Conservation (phyloP, 2,888 invertebrate genomes). For the Herminia tarsipennalis region DNA sequence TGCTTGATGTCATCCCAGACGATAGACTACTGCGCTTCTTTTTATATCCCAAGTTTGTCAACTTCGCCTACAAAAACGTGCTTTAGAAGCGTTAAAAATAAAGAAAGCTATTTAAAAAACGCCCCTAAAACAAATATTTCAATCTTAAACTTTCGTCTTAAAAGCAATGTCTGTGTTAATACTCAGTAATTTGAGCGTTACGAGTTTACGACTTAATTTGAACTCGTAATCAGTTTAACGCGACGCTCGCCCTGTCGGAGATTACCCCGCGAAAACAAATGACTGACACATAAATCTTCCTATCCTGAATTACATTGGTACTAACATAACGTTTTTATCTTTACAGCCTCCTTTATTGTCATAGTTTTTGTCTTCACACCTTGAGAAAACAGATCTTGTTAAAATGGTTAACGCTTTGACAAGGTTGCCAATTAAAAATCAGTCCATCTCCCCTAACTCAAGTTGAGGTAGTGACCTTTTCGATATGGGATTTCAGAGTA, state of each 20-base stretch:
- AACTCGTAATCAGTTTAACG: conserved; percentile 81
- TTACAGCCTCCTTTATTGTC: conserved; percentile 48
- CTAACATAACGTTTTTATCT: conserved; percentile 58
- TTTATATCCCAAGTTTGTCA: not conserved
- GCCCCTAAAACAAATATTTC: conserved; percentile 42
- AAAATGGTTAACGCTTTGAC: too few species aligned
- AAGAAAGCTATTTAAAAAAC: conserved; percentile 17
- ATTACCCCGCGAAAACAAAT: conserved; percentile 76
- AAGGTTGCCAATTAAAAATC: too few species aligned
- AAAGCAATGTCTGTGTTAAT: conserved; percentile 68
- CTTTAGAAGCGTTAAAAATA: conserved; percentile 1
- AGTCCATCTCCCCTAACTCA: too few species aligned
- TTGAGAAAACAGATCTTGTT: too few species aligned
- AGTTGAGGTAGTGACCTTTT: too few species aligned
- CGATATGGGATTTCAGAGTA: too few species aligned
- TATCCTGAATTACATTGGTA: conserved; percentile 60
- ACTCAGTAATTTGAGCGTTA: conserved; percentile 75
- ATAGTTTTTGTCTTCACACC: conserved; percentile 46
- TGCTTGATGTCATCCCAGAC: too few species aligned
- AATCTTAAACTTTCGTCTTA: conserved; percentile 47
- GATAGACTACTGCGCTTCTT: too few species aligned
- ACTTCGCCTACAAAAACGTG: not conserved
- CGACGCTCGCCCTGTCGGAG: conserved; percentile 62
- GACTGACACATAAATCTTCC: conserved; percentile 69
- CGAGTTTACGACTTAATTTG: conserved; percentile 83